Percentiles rank a stretch among this genome's conserved stretches.
These are phyloP conservation scores for Xerus rutilus DNA, from an alignment of 2,797 vertebrate species.

Conservation along the genomic window DNA sequence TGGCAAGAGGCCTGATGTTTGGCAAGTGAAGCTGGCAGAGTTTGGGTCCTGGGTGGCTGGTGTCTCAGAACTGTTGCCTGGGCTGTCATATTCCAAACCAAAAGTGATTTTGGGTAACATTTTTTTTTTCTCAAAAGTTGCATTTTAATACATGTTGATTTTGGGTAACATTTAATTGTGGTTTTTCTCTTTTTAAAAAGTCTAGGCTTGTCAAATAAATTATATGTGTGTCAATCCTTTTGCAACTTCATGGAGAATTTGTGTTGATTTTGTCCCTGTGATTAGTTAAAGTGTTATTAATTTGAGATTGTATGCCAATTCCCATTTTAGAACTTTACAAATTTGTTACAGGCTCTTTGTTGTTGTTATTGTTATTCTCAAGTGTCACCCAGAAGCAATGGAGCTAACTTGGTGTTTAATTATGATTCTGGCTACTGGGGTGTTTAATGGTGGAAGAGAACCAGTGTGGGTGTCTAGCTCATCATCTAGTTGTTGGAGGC, in stretches of 20 bases:
- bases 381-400: constrained; percentile 10
- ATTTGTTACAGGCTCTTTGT: constrained; percentile 35
- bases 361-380: neutral
- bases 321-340: constrained; percentile 58
- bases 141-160: too few relatives aligned
- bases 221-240: constrained; percentile 68
- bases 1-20: neutral
- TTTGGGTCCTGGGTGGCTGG: neutral
- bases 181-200: constrained; percentile 71
- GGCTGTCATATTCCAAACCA: constrained; percentile 60
- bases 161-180: constrained; percentile 76
- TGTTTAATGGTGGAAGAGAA: neutral
- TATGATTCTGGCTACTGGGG: neutral
- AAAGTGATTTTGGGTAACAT: constrained; percentile 78
- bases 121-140: too few relatives aligned
- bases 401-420: constrained; percentile 18
- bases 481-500: neutral
- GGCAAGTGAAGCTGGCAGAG: neutral
- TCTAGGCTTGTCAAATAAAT: constrained; percentile 77
- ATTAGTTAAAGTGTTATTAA: constrained; percentile 71
- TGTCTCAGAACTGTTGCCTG: constrained; percentile 24
- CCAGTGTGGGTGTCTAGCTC: neutral
- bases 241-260: constrained; percentile 60
- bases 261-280: constrained; percentile 75
- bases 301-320: constrained; percentile 64